Base-by-base conservation (phyloP, 2,888 invertebrate species). In the Embidobia sp. region DNA sequence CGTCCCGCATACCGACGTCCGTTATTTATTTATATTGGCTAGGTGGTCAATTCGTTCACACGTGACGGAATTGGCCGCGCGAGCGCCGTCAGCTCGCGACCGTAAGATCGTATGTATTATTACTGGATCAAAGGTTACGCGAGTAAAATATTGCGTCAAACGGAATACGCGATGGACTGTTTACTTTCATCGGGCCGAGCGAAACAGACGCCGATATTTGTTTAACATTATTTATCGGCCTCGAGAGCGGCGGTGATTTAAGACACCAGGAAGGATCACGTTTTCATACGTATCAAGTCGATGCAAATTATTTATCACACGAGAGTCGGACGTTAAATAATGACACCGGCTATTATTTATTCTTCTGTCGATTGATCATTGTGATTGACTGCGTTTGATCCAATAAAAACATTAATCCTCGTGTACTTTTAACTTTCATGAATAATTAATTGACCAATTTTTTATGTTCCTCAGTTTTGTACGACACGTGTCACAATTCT, bases 21-120 rank as follows among this genome's bases (percentile, higher is more conserved):
- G 75, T 83, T 84, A 84, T 85, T 85, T 86, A 86, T 86, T 85
- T 86, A 84, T 84, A 83, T 85, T 82, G 83, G 76, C 84, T 83
- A 83, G 83, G 81, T 86, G 85, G 82, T 80, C 84, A 84, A 85
- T 85, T 85, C 83, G 85, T 83, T 82, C 83, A 82, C 81, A 81
- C 83, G 83, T 84, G 83, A 82, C 72, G 81, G 83, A 81, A 82
- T 82, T 82, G 80, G 37, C 73, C 78, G 44, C 61, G 77, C 80
- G 73, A 77, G 63, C 18, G 22, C 40, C 51, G 48, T 37, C 64
- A 31, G 22, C 72, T 46, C 46, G n/a, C 51, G 59, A 49, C 29
- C 31, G 33, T 46, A 31, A 16, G 44, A 74, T 59, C 59, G 48
- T 57, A 55, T 19, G 63, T 55, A 63, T 55, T 48, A 72, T 63